Conservation (phyloP, 2,797 vertebrate species). For the Notolabrus celidotus region DNA sequence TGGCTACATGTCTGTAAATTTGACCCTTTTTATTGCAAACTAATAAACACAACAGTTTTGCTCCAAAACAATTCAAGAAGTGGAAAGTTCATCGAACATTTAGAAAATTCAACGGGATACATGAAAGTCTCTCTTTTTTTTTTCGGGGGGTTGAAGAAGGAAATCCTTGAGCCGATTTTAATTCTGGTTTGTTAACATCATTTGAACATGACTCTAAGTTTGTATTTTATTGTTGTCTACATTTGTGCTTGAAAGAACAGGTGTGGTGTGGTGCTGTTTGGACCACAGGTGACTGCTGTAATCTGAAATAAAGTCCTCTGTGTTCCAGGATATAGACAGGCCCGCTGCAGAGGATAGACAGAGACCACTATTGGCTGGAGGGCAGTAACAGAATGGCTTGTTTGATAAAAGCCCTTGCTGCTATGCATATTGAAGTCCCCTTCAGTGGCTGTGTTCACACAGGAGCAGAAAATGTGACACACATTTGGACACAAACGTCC, state of each 20-base stretch:
- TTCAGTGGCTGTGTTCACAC: slow-evolving; percentile 60
- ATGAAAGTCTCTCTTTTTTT: not conserved
- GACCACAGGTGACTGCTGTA: slow-evolving; percentile 55
- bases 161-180: not conserved
- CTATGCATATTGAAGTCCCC: slow-evolving; percentile 84
- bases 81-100: not conserved
- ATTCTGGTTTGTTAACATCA: not conserved
- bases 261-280: slow-evolving; percentile 43
- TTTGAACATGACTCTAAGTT: slow-evolving; percentile 15
- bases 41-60: slow-evolving; percentile 15
- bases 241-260: slow-evolving; percentile 64
- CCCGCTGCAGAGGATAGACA: slow-evolving; percentile 70
- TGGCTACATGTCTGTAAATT: slow-evolving; percentile 22
- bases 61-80: slow-evolving; percentile 4
- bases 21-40: slow-evolving; percentile 28
- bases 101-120: not conserved
- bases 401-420: slow-evolving; percentile 85
- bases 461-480: slow-evolving; percentile 37
- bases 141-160: not conserved
- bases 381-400: slow-evolving; percentile 84
- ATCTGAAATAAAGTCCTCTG: slow-evolving; percentile 62
- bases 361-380: slow-evolving; percentile 74
- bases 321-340: slow-evolving; percentile 65
- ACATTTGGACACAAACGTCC: not conserved
- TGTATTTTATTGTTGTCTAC: slow-evolving; percentile 5